phyloP scores from a whole-genome alignment of 2,888 invertebrate species.

The Sphaerophoria rueppellii region DNA sequence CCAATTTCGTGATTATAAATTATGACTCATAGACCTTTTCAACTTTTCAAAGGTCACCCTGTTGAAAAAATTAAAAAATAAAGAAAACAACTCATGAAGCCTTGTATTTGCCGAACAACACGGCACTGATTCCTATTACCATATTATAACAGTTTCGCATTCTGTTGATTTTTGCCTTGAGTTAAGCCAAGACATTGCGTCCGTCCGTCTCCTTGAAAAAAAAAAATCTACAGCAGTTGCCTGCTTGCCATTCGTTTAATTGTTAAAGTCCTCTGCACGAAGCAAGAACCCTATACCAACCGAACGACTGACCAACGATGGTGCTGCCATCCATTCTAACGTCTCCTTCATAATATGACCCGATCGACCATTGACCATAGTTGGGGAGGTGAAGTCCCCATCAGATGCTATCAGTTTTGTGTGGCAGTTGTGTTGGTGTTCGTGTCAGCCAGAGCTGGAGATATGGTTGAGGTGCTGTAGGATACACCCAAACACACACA shows the following conservation, averaged over 20 bases:
- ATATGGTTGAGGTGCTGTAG: background rate
- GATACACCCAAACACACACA: background rate
- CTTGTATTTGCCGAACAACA: constrained; percentile 37
- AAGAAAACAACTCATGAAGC: background rate
- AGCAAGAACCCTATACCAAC: constrained; percentile 23
- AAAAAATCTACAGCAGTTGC: background rate
- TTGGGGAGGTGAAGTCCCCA: constrained; percentile 42
- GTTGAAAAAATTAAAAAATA: background rate
- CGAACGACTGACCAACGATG: too few species aligned
- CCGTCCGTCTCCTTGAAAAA: background rate
- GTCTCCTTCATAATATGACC: constrained; percentile 25
- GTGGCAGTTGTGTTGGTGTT: constrained; percentile 28
- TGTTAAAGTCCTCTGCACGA: constrained; percentile 43
- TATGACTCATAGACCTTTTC: background rate
- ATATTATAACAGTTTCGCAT: constrained; percentile 39
- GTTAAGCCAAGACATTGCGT: constrained; percentile 35
- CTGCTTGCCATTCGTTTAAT: constrained; percentile 40
- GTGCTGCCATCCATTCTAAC: background rate
- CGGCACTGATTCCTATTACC: constrained; percentile 45
- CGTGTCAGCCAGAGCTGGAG: constrained; percentile 30
- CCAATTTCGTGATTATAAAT: background rate
- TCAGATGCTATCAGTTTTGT: constrained; percentile 36
- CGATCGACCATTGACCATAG: constrained; percentile 30
- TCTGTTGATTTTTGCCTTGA: constrained; percentile 26
- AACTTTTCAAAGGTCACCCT: constrained; percentile 8